A percentile compares a stretch with the other conserved stretches of the same genome.
Evolutionary conservation across 1,140 invertebrate species (phyloP).

Genomic region (Idris sp.): DNA sequence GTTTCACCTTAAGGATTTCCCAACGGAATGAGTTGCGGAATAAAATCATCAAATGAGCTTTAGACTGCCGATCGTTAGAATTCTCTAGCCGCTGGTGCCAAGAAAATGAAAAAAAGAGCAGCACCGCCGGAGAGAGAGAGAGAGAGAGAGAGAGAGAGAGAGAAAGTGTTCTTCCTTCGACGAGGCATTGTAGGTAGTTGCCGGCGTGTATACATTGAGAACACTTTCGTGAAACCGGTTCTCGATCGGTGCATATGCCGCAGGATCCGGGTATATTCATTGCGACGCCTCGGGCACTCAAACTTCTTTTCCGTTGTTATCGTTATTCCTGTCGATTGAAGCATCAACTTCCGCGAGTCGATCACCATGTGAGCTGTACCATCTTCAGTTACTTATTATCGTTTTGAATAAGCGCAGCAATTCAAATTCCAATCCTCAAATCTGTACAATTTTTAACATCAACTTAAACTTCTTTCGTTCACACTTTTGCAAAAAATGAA

Average conservation of each 20-base stretch:
- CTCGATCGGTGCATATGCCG: slow-evolving; percentile 63
- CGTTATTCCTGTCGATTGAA: slow-evolving; percentile 62
- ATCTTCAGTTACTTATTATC: slow-evolving; percentile 59
- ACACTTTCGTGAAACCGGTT: slow-evolving; percentile 70
- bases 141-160: slow-evolving; percentile 31
- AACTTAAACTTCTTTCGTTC: too few relatives aligned
- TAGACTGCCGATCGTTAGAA: slow-evolving; percentile 44
- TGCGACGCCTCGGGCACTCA: slow-evolving; percentile 39
- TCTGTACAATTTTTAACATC: too few relatives aligned
- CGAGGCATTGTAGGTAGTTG: slow-evolving; percentile 66
- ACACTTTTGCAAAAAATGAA: too few relatives aligned
- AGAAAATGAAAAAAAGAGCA: slow-evolving; percentile 43
- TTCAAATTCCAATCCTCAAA: too few relatives aligned
- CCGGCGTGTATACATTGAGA: slow-evolving; percentile 59
- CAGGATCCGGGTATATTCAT: slow-evolving; percentile 73
- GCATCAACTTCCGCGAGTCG: slow-evolving; percentile 69
- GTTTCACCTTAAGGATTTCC: slow-evolving; percentile 33
- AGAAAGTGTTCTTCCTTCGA: slow-evolving; percentile 64
- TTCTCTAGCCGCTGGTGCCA: slow-evolving; percentile 30
- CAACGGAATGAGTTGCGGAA: slow-evolving; percentile 21
- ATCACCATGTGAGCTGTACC: slow-evolving; percentile 67
- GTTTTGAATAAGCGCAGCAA: too few relatives aligned
- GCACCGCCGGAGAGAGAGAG: slow-evolving; percentile 52
- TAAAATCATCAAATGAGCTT: slow-evolving; percentile 23
- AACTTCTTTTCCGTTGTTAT: slow-evolving; percentile 63